Conservation (phyloP, 2,113 vertebrate species). For the Merops nubicus region DNA sequence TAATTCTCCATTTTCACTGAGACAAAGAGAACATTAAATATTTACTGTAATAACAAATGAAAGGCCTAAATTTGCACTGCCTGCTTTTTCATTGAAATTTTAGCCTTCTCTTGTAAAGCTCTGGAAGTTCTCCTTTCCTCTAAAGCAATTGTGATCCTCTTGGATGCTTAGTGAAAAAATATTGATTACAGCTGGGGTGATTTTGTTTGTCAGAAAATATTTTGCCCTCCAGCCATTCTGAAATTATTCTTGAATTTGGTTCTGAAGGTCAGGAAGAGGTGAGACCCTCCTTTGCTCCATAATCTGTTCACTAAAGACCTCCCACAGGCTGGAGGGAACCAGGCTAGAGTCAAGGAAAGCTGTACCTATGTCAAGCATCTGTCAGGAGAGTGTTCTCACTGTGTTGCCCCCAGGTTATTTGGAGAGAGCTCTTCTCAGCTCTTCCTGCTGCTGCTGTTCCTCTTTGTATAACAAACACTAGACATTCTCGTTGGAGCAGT, state of each 20-base stretch:
- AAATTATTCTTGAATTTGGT: neutral
- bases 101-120: neutral
- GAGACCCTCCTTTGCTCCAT: neutral
- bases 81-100: conserved; percentile 54
- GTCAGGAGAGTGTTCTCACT: neutral
- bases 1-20: neutral
- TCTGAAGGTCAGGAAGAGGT: neutral
- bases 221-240: neutral
- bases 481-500: neutral
- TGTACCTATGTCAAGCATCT: neutral
- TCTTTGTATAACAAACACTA: neutral
- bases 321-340: neutral
- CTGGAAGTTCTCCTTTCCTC: neutral
- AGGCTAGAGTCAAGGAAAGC: neutral
- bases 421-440: neutral
- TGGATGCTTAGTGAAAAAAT: conserved; percentile 34
- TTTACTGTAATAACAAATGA: conserved; percentile 43
- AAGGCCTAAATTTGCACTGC: neutral
- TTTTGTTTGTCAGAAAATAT: conserved; percentile 29
- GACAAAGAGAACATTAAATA: conserved; percentile 60
- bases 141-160: neutral
- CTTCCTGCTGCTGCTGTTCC: neutral
- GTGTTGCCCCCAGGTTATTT: neutral
- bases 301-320: neutral
- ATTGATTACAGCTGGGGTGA: neutral